A percentile compares a stretch with the other conserved stretches of the same genome.
These are phyloP conservation scores for Catharus minimus DNA, from an alignment of 2,113 vertebrate genomes.

Conservation along the genomic window DNA sequence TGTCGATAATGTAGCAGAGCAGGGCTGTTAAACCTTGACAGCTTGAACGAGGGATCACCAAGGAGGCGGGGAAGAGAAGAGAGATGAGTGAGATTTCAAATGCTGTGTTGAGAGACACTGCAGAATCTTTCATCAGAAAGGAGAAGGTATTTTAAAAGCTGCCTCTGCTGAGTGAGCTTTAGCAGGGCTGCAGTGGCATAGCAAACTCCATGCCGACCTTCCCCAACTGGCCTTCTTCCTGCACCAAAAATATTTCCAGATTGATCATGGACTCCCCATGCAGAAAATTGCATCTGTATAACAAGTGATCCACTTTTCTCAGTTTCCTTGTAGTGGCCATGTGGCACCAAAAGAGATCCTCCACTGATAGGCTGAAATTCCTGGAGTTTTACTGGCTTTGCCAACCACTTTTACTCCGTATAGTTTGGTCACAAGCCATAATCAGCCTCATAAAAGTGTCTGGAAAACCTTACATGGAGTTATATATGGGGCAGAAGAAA, in stretches of 20 bases:
- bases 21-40: neutral
- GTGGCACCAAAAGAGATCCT: neutral
- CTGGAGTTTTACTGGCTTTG: neutral
- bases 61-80: neutral
- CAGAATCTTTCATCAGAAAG: constrained; percentile 8
- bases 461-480: neutral
- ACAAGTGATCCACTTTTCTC: neutral
- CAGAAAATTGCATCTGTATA: neutral
- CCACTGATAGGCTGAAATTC: neutral
- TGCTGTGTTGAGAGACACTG: neutral
- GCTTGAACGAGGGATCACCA: neutral
- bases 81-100: constrained; percentile 18
- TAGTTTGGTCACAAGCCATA: neutral
- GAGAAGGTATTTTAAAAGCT: constrained; percentile 17
- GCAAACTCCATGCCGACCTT: neutral
- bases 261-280: rapidly evolving
- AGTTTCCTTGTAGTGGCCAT: neutral
- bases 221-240: neutral
- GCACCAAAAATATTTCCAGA: neutral
- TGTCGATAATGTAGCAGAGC: neutral
- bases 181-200: neutral
- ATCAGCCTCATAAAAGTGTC: neutral
- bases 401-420: neutral
- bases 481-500: neutral
- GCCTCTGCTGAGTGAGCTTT: neutral